Conservation (phyloP, 2,797 vertebrate species). For the Acrossocheilus wenchowensis region DNA sequence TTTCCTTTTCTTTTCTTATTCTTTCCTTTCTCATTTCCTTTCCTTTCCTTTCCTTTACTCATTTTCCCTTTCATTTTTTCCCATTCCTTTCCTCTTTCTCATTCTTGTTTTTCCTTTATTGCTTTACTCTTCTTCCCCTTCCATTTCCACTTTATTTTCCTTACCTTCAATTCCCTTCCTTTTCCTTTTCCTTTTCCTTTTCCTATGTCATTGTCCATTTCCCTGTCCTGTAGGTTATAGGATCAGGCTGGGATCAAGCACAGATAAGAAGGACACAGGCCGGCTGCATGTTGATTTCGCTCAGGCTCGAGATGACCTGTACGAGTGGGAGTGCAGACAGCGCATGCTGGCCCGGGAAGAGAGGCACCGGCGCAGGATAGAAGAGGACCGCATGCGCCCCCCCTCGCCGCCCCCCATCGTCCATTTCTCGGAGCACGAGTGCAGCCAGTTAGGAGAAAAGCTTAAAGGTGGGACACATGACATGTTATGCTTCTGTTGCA, state of each 20-base stretch:
- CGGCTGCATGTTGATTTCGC: constrained; percentile 95
- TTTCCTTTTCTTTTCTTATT: background rate
- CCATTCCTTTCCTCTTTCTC: background rate
- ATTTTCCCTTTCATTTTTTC: background rate
- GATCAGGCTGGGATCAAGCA: constrained; percentile 93
- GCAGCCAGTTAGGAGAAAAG: constrained; percentile 89
- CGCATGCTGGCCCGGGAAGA: constrained; percentile 93
- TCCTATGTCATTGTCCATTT: background rate
- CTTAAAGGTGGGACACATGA: constrained; percentile 85
- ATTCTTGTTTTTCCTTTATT: background rate
- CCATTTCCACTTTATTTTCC: background rate
- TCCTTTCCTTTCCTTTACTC: background rate
- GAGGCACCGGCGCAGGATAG: constrained; percentile 88
- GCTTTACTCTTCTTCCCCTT: no score
- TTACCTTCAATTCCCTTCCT: background rate
- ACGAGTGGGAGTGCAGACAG: constrained; percentile 96
- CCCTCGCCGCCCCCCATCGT: constrained; percentile 92
- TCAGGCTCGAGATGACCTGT: constrained; percentile 93
- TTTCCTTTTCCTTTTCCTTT: background rate
- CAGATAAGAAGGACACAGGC: constrained; percentile 94
- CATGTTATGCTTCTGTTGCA: background rate
- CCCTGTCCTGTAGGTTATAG: constrained; percentile 83
- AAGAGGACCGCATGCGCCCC: constrained; percentile 87
- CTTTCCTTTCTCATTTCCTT: background rate
- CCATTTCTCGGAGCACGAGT: constrained; percentile 95